Evolutionary conservation across 2,888 invertebrate species (phyloP).

Genomic region (Trissolcus japonicus): DNA sequence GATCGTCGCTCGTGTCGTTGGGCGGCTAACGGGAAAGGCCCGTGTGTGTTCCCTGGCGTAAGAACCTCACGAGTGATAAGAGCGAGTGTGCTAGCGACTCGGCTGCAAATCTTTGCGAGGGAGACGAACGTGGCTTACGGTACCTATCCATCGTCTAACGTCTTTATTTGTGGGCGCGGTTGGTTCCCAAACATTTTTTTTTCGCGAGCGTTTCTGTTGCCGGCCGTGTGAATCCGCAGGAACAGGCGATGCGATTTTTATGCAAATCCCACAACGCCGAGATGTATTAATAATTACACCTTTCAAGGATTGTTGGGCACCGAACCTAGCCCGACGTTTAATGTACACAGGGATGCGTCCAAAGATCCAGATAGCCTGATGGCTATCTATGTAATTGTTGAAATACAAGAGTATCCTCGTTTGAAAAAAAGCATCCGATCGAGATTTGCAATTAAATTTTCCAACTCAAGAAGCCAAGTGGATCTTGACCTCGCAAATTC

Average conservation of each 20-base stretch:
- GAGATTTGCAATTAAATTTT: no score
- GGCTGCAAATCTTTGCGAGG: slow-evolving; percentile 32
- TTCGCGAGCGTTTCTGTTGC: not conserved
- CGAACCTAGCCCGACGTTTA: slow-evolving; percentile 18
- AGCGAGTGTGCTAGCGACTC: slow-evolving; percentile 26
- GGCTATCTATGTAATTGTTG: slow-evolving; percentile 28
- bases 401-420: slow-evolving; percentile 12
- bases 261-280: slow-evolving; percentile 24
- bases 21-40: slow-evolving; percentile 54
- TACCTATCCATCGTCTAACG: slow-evolving; percentile 54
- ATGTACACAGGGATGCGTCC: slow-evolving; percentile 14
- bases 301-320: slow-evolving; percentile 34
- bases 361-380: slow-evolving; percentile 18
- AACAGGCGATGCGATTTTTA: slow-evolving; percentile 33
- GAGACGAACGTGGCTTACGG: slow-evolving; percentile 50
- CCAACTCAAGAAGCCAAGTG: no score
- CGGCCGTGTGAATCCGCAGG: slow-evolving; percentile 14
- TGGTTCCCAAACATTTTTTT: slow-evolving; percentile 31
- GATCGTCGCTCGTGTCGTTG: slow-evolving; percentile 43
- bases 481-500: no score
- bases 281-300: slow-evolving; percentile 37
- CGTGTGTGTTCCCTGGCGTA: slow-evolving; percentile 48
- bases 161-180: slow-evolving; percentile 59
- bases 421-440: not conserved
- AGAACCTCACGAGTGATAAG: slow-evolving; percentile 49